Evolutionary conservation across 2,888 invertebrate species (phyloP), one percentile per base, ranked within the genome.

Genomic region (Pinctada fucata): DNA sequence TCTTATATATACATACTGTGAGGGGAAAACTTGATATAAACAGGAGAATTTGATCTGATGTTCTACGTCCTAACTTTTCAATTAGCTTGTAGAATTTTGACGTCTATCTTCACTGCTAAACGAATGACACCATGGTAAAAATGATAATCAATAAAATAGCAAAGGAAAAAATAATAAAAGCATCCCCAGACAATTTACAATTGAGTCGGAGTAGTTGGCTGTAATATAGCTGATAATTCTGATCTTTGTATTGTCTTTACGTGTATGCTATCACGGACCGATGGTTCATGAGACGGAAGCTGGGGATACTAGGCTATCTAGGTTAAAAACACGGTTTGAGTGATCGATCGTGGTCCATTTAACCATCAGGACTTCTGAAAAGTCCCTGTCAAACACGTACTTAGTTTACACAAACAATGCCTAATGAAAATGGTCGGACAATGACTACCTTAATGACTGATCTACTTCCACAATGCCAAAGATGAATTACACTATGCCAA

Each of bases 131-230:
- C 58, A 58, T 58, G 13, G 58, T 10, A 58, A 58, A 58, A 31
- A 31, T 31, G 31, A 31, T 31, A 31, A 58, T 58, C 58, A 58
- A 58, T 58, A 58, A 13, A 6, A 6, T 6, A 10, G 58, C 58
- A 58, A 58, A 58, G 58, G 58, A 58, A 58, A 58, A 58, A 58
- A 58, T 58, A 58, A 58, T 58, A 13, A 58, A 58, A 58, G 13
- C 8, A 13, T 58, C 58, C 58, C 58, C 13, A 58, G 58, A 58
- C 58, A 58, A 58, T 58, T 58, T 58, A 58, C 58, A 58, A 58
- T 58, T 58, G 58, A 58, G 8, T 58, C 58, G 58, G 58, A 58
- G 13, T 13, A 58, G 58, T 58, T 58, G 13, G 58, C 6, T 58
- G 58, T 58, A 58, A 58, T 58, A 58, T 58, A 58, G 13, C 13